Evolutionary conservation across 2,797 vertebrate genomes (phyloP), one percentile per base, ranked within the genome.

Genomic region (Emydoidea blandingii): DNA sequence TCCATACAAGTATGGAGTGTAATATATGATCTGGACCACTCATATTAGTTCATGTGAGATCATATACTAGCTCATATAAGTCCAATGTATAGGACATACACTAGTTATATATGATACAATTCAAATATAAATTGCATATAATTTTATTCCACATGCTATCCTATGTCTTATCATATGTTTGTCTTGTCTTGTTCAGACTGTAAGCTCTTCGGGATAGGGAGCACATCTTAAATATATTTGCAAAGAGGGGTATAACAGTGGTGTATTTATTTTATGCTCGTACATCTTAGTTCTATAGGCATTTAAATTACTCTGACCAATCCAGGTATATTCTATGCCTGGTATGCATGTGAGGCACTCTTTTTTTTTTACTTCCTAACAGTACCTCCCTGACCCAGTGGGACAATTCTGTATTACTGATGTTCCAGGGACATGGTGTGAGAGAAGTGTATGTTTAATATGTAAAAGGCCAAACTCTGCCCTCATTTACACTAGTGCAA

Each of bases 301-400:
- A 2, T 50, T 84, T 65, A 84, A 86, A 59, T 8, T 84, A 37
- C 90, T 78, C 37, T 31, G 74, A 78, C 27, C 23, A 47, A 10
- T 80, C 49, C 78, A 57, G 53, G 81, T 34, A 5, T 37, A 5
- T 50, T 81, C 27, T 83, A 47, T 79, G 57, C 27, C 93, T 34
- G 57, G 5, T 37, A 3, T 31, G 29, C 57, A 90, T 65, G 21
- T 52, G 47, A 86, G n/a, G n/a, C 41, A 6, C 44, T 87, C 12
- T 82, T 80, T 37, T 68, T 16, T 80, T 82, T 79, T 76, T 8
- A 8, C 7, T 54, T 82, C 34, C 27, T 80, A 44, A 14, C 5
- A 47, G 6, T 6, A 12, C 49, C 82, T 85, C 19, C 7, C 52
- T 54, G 84, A 27, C 11, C 8, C 0, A 0, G 25, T 34, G 65